Evolutionary conservation across 1,140 invertebrate species (phyloP), one percentile per base, ranked within the genome.

Genomic region (Heterodera schachtii): DNA sequence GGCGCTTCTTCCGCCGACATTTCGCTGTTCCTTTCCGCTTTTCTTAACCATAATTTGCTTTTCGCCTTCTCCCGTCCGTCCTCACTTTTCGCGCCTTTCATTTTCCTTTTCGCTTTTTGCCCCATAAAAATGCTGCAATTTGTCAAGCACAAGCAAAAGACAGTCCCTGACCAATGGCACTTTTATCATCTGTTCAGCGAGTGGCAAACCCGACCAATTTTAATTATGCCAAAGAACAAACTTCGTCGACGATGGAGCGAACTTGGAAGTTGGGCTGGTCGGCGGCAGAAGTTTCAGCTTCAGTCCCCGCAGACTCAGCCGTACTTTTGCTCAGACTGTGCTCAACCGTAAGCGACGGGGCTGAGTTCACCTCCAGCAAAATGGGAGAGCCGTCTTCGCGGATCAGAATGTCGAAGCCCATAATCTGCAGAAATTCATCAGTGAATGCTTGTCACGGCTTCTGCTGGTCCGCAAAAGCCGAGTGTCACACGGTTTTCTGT

Each of bases 341-440:
- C 52, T 91, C 91, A 13, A 92, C 91, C 69, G 90, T 87, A 4
- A 92, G 87, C 73, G 91, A 92, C 7, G 92, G 92, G 78, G 90
- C 90, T 31, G 91, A 87, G 83, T 92, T 92, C 11, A 92, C 91
- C 84, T 92, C 92, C 46, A 92, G 85, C 16, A 92, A 81, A 70
- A 91, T 87, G 7, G 91, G 91, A 19, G 84, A 86, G 0, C 91
- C 87, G 79, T 91, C 86, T n/a, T 90, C 83, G 31, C 88, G 71
- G 7, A 92, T 83, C 43, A 92, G 83, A 21, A 92, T 90, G 81
- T 92, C 91, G 84, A 92, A 92, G 8, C 91, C 91, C 60, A 92
- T 85, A 47, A 92, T 91, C 91, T 92, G 84, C 11, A 86, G 77
- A 67, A 78, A 82, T 73, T 64, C 16, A 19, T 16, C 57, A 19